These are phyloP conservation scores for Pterocles orientalis DNA, from an alignment of 2,113 vertebrate genomes.

Conservation along the genomic window DNA sequence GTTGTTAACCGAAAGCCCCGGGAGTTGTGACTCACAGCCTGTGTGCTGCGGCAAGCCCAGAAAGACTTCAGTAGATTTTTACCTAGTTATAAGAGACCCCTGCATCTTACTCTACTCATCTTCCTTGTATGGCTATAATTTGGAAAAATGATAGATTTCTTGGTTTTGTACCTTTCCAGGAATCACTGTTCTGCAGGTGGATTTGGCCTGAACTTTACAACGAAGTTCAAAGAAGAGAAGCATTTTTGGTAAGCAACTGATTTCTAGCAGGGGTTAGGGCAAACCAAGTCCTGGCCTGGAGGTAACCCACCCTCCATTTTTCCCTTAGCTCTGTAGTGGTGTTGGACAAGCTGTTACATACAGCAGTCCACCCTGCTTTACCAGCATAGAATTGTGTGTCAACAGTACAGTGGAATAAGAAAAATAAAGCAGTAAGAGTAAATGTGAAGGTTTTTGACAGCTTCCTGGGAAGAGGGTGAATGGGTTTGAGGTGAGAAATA, in stretches of 20 bases:
- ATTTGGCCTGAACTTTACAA: not conserved
- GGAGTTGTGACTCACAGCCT: conserved; percentile 45
- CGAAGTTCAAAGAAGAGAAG: not conserved
- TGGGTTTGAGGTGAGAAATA: not conserved
- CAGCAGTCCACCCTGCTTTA: not conserved
- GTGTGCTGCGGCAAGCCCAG: not conserved
- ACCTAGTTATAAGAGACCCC: not conserved
- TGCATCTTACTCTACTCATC: not conserved
- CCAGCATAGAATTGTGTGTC: not conserved
- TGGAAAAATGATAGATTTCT: not conserved
- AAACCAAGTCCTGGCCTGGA: not conserved
- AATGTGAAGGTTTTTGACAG: not conserved
- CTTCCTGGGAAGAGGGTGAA: not conserved
- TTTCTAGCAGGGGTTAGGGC: not conserved
- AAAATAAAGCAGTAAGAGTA: not conserved
- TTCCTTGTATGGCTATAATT: not conserved
- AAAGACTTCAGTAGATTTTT: not conserved
- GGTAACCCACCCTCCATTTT: not conserved
- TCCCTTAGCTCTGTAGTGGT: not conserved
- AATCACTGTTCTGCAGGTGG: not conserved
- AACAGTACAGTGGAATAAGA: not conserved
- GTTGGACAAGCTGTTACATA: not conserved
- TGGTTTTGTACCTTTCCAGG: not conserved
- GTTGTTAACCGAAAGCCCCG: not conserved
- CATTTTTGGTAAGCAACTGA: not conserved